Conservation (phyloP, 2,888 invertebrate genomes). For the Scaptomyza flava region DNA sequence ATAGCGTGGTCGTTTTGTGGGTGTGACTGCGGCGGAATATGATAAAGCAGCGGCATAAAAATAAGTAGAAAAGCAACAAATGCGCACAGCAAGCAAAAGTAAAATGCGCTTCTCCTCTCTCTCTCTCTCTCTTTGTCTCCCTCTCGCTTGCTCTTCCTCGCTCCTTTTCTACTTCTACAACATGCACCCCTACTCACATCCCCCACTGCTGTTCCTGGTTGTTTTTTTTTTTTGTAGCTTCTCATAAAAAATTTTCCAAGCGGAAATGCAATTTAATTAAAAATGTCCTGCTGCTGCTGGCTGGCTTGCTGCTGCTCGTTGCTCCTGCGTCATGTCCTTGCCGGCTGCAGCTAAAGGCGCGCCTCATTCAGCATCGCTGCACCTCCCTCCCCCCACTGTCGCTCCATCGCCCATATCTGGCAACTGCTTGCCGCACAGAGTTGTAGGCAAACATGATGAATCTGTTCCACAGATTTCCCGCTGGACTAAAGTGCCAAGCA, state of each 20-base stretch:
- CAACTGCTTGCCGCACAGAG: slow-evolving; percentile 66
- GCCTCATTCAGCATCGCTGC: slow-evolving; percentile 11
- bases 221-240: slow-evolving; percentile 74
- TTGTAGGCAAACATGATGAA: slow-evolving; percentile 79
- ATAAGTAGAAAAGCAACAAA: slow-evolving; percentile 69
- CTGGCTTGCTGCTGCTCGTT: slow-evolving; percentile 22
- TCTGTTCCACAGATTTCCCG: slow-evolving; percentile 77
- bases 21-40: slow-evolving; percentile 59
- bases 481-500: slow-evolving; percentile 64
- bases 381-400: slow-evolving; percentile 2
- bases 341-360: slow-evolving; percentile 17
- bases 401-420: slow-evolving; percentile 5
- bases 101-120: slow-evolving; percentile 49
- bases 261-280: slow-evolving; percentile 83
- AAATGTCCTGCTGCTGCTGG: slow-evolving; percentile 79
- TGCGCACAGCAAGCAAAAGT: slow-evolving; percentile 50
- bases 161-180: neutral
- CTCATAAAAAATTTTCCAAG: slow-evolving; percentile 81
- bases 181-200: too few species aligned
- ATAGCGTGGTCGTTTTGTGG: slow-evolving; percentile 6
- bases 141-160: slow-evolving; percentile 1
- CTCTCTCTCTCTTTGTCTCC: neutral
- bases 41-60: slow-evolving; percentile 75
- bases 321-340: slow-evolving; percentile 3
- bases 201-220: slow-evolving; percentile 27